Conservation (phyloP, 37 sponge, comb jelly and placozoan genomes). For the Dysidea cf. avara region DNA sequence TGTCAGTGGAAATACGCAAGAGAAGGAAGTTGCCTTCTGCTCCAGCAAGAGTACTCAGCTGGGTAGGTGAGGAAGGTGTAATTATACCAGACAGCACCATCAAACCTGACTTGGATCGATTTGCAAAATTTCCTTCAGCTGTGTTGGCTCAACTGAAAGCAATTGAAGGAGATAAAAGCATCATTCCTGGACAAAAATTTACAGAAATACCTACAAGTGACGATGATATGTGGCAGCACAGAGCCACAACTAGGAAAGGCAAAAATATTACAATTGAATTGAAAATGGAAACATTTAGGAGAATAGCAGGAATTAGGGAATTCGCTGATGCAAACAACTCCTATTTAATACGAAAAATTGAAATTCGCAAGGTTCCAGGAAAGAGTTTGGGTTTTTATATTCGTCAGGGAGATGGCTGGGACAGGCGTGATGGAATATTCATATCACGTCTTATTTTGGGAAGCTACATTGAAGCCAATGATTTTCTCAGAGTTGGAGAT, state of each 20-base stretch:
- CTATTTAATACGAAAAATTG: constrained; percentile 16
- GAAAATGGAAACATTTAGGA: constrained; percentile 20
- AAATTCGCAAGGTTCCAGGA: constrained; percentile 42
- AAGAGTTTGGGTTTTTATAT: constrained; percentile 58
- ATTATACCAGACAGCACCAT: too few relatives aligned
- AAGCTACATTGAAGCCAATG: constrained; percentile 40
- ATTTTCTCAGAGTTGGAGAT: constrained; percentile 45
- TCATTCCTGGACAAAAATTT: neutral
- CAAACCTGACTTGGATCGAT: too few relatives aligned
- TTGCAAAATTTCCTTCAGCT: constrained; percentile 6
- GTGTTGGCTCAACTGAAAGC: constrained; percentile 7
- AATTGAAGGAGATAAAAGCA: neutral
- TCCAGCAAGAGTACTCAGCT: too few relatives aligned
- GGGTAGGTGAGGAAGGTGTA: too few relatives aligned
- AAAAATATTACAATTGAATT: constrained; percentile 19
- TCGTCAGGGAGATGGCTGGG: constrained; percentile 55
- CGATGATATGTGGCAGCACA: neutral
- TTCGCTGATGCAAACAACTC: constrained; percentile 4
- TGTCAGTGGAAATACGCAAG: too few relatives aligned
- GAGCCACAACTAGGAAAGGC: neutral
- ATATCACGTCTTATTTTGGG: constrained; percentile 49
- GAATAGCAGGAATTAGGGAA: constrained; percentile 31
- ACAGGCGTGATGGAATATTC: constrained; percentile 46
- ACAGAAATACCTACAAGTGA: neutral
- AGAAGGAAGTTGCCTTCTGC: too few relatives aligned